These are phyloP conservation scores for Torymus aiolomorphi DNA, from an alignment of 2,888 invertebrate genomes.

Conservation along the genomic window DNA sequence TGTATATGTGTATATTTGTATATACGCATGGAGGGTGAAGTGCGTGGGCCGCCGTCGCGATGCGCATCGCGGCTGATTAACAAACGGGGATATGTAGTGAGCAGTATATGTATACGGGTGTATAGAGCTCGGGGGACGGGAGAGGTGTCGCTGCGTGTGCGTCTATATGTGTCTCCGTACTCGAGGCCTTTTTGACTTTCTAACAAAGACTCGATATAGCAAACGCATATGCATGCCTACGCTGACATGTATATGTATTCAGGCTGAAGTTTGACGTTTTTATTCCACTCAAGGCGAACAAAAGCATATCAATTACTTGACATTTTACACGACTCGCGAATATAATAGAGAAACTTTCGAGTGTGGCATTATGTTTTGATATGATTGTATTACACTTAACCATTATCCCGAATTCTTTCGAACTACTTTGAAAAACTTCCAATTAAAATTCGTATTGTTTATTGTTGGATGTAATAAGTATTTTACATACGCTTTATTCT, in stretches of 20 bases:
- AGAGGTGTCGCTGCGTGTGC: neutral
- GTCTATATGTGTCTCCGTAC: neutral
- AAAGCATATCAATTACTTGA: slow-evolving; percentile 34
- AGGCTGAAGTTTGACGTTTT: slow-evolving; percentile 19
- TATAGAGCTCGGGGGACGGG: no score
- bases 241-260: neutral
- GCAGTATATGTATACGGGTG: no score
- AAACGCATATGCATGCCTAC: neutral
- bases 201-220: slow-evolving; percentile 31
- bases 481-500: no score
- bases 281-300: slow-evolving; percentile 10
- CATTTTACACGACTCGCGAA: slow-evolving; percentile 7
- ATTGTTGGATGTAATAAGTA: no score
- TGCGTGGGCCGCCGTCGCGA: slow-evolving; percentile 37
- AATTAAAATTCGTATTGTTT: no score
- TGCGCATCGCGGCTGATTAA: slow-evolving; percentile 31
- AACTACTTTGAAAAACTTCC: no score
- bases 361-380: no score
- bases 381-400: no score
- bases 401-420: no score
- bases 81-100: neutral
- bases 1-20: neutral
- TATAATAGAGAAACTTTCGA: slow-evolving; percentile 17
- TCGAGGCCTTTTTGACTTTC: slow-evolving; percentile 41
- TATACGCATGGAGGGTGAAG: no score